phyloP scores from a whole-genome alignment of 2,888 invertebrate species.

The Acanthosepion pharaonis region DNA sequence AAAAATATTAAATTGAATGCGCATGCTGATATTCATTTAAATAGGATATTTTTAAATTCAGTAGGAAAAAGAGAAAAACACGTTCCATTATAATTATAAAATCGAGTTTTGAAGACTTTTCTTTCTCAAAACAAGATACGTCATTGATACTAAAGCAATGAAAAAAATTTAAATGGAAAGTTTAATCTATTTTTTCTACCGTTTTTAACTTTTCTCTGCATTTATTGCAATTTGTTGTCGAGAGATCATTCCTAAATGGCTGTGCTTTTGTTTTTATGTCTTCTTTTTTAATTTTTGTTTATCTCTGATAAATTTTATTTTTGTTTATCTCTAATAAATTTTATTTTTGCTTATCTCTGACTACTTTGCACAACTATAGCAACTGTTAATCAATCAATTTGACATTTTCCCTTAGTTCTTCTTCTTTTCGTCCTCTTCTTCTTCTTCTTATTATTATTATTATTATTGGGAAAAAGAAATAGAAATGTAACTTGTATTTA shows the following conservation, averaged over 20 bases:
- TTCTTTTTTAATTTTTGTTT: too few species aligned
- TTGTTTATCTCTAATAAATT: too few species aligned
- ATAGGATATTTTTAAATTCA: background rate
- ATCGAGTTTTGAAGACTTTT: background rate
- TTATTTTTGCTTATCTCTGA: background rate
- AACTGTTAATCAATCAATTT: background rate
- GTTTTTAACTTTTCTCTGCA: background rate
- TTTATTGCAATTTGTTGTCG: background rate
- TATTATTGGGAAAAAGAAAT: too few species aligned
- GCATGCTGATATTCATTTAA: background rate
- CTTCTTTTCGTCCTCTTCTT: too few species aligned
- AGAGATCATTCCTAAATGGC: background rate
- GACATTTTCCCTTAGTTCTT: too few species aligned
- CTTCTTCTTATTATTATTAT: too few species aligned
- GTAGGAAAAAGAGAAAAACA: background rate
- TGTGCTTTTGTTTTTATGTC: background rate
- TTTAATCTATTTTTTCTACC: background rate
- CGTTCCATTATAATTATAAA: background rate
- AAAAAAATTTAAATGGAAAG: background rate
- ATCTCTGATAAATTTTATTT: too few species aligned
- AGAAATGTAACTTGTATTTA: too few species aligned
- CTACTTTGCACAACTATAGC: background rate
- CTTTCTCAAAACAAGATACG: conserved; percentile 14
- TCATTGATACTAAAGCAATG: background rate
- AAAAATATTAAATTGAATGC: background rate